Conservation (phyloP, 2,113 vertebrate genomes). For the Phodopus roborovskii region DNA sequence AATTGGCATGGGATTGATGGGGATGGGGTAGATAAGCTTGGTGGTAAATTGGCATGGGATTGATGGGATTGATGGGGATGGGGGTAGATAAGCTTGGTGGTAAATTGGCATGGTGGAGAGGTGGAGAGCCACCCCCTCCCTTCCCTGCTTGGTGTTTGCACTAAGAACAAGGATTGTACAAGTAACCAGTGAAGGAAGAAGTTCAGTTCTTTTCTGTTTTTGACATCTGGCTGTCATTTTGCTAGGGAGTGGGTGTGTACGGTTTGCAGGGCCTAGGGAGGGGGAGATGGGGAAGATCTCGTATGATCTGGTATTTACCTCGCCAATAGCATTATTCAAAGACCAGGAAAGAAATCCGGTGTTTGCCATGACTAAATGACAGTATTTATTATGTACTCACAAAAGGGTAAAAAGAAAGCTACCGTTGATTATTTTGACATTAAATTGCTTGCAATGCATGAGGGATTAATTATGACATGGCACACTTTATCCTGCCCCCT, state of each 20-base stretch:
- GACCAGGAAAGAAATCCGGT: conserved; percentile 68
- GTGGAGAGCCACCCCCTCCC: rapidly evolving
- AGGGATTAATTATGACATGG: conserved; percentile 88
- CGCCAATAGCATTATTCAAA: conserved; percentile 64
- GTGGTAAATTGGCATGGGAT: no score
- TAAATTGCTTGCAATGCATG: conserved; percentile 84
- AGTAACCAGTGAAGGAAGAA: neutral
- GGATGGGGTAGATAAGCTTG: neutral
- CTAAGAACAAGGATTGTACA: neutral
- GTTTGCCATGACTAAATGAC: conserved; percentile 69
- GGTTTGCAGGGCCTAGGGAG: neutral
- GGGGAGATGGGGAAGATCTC: neutral
- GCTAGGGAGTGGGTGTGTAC: neutral
- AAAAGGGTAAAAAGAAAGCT: conserved; percentile 75
- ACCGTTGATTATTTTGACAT: conserved; percentile 88
- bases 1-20: neutral
- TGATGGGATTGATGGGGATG: neutral
- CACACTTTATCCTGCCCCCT: conserved; percentile 85
- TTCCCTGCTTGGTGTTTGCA: neutral
- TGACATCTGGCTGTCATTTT: neutral
- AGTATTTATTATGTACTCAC: conserved; percentile 78
- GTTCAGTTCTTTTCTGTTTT: neutral
- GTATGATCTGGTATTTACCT: conserved; percentile 48
- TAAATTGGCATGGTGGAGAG: rapidly evolving
- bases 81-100: neutral